Evolutionary conservation across 2,888 invertebrate species (phyloP), one percentile per base, ranked within the genome.

Genomic region (Tenthredo distinguenda): DNA sequence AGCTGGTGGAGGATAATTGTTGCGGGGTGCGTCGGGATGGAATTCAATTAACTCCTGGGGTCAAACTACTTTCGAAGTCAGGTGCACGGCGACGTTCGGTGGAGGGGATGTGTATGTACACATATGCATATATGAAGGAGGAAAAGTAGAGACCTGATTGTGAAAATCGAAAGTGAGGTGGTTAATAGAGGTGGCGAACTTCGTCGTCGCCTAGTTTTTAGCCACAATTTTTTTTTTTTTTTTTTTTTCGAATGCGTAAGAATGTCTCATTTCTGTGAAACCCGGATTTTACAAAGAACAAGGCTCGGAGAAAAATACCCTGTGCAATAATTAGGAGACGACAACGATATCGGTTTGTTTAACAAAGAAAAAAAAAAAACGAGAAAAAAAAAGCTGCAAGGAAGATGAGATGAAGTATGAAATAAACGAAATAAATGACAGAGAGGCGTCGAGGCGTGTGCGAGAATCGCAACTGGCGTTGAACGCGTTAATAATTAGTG

Each of bases 1-100:
- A 58, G n/a, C 37, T 40, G 34, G 37, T 55, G 50, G 81, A n/a
- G 62, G 62, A 81, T 81, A 81, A 81, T 81, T 81, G 62, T 81
- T n/a, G 40, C 81, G 62, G 81, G 37, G 37, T 50, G 55, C 72
- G 72, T 74, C 21, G 72, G 72, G 26, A 9, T 34, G 26, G 55
- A 55, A 77, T 77, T 77, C 50, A 34, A 77, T 77, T 55, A 77
- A 77, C 50, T n/a, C 31, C 3, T 77, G 34, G 50, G 50, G 47
- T 77, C 50, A 31, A 77, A 77, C 31, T 77, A 77, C 55, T 77
- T 77, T 74, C 9, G 43, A 10, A 74, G 72, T 74, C 72, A 74
- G 43, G 43, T 74, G 43, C 43, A 18, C n/a, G 43, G 21, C 72
- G 40, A 43, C 40, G 43, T 43, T 74, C n/a, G 43, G 12, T 15